Percentiles rank a stretch among this genome's conserved stretches.
phyloP scores from a whole-genome alignment of 2,888 invertebrate genomes.

The Ischnura elegans region DNA sequence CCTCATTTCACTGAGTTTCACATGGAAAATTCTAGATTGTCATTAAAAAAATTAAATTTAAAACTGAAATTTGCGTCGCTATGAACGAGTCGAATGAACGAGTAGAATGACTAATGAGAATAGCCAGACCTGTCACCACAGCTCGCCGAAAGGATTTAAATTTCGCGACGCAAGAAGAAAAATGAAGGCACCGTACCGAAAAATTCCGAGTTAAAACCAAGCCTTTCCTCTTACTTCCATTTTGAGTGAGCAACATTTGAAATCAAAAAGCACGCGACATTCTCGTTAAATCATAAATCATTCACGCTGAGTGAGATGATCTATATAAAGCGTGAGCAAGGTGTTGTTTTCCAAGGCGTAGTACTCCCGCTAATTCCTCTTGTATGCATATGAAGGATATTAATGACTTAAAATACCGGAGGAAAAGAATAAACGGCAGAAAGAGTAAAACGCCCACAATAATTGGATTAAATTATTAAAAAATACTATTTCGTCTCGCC shows the following conservation, averaged over 20 bases:
- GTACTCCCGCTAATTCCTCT: too few relatives aligned
- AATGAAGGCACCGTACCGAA: background rate
- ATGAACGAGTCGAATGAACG: too few relatives aligned
- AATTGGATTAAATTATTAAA: too few relatives aligned
- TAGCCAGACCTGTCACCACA: background rate
- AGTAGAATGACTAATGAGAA: background rate
- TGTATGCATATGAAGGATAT: too few relatives aligned
- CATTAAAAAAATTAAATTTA: too few relatives aligned
- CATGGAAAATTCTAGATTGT: too few relatives aligned
- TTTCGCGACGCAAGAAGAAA: background rate
- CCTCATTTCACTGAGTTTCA: too few relatives aligned
- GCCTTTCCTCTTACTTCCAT: background rate
- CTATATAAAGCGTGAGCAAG: background rate
- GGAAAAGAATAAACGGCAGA: too few relatives aligned
- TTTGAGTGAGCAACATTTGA: background rate
- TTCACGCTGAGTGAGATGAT: background rate
- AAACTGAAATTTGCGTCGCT: too few relatives aligned
- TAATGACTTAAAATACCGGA: too few relatives aligned
- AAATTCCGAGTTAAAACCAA: background rate
- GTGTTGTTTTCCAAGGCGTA: background rate
- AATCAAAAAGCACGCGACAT: background rate
- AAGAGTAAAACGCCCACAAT: too few relatives aligned
- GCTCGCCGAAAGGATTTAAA: background rate
- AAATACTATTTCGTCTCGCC: too few relatives aligned
- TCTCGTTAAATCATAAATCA: background rate